Conservation (phyloP, 2,113 vertebrate genomes). For the Rhinolophus ferrumequinum region DNA sequence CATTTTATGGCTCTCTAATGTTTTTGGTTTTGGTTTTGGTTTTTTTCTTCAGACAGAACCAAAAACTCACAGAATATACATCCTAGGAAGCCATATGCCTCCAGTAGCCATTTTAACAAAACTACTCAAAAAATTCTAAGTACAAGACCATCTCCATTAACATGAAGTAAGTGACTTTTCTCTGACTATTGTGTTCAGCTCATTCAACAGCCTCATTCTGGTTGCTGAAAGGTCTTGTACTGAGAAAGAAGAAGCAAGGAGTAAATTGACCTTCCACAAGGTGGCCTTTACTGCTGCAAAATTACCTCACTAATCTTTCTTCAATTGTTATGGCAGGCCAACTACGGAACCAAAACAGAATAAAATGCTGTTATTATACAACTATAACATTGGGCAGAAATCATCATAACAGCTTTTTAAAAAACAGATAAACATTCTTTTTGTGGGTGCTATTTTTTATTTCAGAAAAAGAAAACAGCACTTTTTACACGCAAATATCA, state of each 20-base stretch:
- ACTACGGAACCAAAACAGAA: neutral
- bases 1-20: neutral
- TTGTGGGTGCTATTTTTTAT: neutral
- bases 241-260: constrained; percentile 28
- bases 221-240: neutral
- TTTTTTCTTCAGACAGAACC: neutral
- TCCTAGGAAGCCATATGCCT: neutral
- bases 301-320: constrained; percentile 20
- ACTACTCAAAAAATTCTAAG: neutral
- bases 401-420: neutral
- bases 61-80: neutral
- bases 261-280: constrained; percentile 9
- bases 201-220: neutral
- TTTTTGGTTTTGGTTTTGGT: neutral
- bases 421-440: neutral
- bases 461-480: neutral
- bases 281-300: neutral
- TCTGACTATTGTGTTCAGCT: neutral
- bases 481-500: neutral
- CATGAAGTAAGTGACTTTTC: neutral
- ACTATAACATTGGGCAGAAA: neutral
- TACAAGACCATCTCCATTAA: neutral
- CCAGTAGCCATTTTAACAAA: neutral
- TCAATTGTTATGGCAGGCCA: neutral
- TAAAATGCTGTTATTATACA: neutral